Evolutionary conservation across 1,140 invertebrate genomes (phyloP).

Genomic region (Drosophila kurseongensis): DNA sequence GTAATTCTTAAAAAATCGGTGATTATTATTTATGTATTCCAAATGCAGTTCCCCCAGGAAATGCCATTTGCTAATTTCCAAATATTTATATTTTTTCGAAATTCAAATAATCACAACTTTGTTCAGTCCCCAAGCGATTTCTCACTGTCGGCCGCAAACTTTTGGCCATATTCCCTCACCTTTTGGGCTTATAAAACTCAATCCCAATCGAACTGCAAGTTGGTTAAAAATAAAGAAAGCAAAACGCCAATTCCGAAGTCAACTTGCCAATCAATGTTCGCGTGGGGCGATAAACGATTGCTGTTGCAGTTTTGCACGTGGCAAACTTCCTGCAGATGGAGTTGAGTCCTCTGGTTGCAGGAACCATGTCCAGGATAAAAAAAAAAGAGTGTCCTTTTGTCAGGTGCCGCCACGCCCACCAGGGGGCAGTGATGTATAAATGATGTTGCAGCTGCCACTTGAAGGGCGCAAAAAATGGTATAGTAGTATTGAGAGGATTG

Average conservation of each 20-base stretch:
- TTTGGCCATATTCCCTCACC: constrained; percentile 3
- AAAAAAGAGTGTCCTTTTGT: constrained; percentile 31
- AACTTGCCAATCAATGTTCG: constrained; percentile 46
- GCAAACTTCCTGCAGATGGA: constrained; percentile 14
- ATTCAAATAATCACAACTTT: too few species aligned
- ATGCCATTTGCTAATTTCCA: background rate
- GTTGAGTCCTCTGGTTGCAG: background rate
- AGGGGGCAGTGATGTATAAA: constrained; percentile 26
- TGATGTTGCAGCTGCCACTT: constrained; percentile 42
- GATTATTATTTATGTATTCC: too few species aligned
- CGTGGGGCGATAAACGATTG: constrained; percentile 46
- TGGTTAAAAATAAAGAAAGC: background rate
- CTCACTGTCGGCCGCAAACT: constrained; percentile 12
- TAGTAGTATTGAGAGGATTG: constrained; percentile 73
- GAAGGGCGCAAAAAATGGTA: constrained; percentile 1
- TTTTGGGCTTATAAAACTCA: constrained; percentile 25
- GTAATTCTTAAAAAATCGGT: too few species aligned
- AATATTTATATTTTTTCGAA: background rate
- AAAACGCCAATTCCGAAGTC: constrained; percentile 32
- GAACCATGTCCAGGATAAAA: constrained; percentile 8
- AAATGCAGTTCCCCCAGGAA: too few species aligned
- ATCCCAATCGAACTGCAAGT: constrained; percentile 20
- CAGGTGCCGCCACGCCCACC: constrained; percentile 26
- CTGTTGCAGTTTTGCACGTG: constrained; percentile 22
- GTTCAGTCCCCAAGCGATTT: background rate